phyloP scores from a whole-genome alignment of 2,888 invertebrate species.

The Melanostoma mellinum region DNA sequence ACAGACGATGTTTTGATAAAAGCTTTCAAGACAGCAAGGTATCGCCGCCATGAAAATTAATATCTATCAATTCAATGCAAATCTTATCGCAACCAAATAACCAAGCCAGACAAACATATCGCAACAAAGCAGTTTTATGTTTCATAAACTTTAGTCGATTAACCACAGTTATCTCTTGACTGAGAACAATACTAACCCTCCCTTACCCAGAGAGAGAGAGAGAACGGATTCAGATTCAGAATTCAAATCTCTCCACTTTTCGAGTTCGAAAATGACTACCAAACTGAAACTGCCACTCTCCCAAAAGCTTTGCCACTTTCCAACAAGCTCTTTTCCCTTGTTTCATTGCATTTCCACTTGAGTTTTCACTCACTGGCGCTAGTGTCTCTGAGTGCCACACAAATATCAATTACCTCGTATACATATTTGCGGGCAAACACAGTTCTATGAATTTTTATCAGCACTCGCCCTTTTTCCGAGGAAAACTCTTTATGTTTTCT shows the following conservation, averaged over 20 bases:
- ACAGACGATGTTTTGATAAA: no score
- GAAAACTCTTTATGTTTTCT: not conserved
- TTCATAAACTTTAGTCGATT: no score
- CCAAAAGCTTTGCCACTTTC: constrained; percentile 38
- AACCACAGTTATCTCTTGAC: not conserved
- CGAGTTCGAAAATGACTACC: constrained; percentile 42
- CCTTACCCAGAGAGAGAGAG: not conserved
- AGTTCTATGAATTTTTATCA: constrained; percentile 13
- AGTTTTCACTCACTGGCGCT: constrained; percentile 53
- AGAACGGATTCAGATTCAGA: constrained; percentile 43
- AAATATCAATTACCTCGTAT: not conserved
- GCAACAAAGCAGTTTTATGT: no score
- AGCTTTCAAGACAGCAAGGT: no score
- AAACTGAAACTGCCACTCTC: not conserved
- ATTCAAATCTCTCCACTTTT: constrained; percentile 46
- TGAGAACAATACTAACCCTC: not conserved
- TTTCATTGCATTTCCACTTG: constrained; percentile 5
- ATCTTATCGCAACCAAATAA: no score
- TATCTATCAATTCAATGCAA: no score
- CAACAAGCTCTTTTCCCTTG: constrained; percentile 7
- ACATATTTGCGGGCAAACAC: not conserved
- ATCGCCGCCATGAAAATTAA: no score
- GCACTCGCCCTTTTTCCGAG: constrained; percentile 33
- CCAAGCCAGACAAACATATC: no score
- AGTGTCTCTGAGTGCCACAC: constrained; percentile 20